Evolutionary conservation across 1,140 invertebrate genomes (phyloP).

Genomic region (Drosophila saltans): DNA sequence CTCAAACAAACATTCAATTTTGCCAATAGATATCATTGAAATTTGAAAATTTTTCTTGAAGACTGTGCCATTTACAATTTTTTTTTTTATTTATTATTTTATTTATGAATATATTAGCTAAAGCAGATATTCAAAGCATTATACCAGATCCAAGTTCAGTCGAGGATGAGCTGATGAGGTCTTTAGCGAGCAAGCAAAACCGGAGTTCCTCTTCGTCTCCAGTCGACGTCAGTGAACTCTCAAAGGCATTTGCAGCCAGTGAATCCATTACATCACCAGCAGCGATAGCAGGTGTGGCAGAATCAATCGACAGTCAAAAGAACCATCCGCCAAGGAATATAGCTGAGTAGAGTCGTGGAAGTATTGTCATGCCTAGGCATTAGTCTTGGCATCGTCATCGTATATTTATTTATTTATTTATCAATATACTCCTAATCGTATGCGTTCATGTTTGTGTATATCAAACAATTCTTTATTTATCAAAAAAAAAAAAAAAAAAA

Average conservation of each 20-base stretch:
- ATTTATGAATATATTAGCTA: neutral
- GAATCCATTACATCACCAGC: neutral
- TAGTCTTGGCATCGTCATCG: neutral
- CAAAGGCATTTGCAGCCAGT: constrained; percentile 4
- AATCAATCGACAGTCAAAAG: neutral
- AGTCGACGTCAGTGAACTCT: neutral
- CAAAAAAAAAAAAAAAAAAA: neutral
- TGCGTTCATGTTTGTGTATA: constrained; percentile 19
- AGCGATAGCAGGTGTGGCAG: neutral
- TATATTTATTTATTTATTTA: constrained; percentile 30
- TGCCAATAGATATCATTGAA: too few species aligned
- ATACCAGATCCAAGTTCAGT: neutral
- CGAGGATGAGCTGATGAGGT: constrained; percentile 1
- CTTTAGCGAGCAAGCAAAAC: neutral
- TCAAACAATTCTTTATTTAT: constrained; percentile 15
- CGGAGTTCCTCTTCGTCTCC: neutral
- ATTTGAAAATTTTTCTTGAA: neutral
- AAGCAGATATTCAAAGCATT: neutral
- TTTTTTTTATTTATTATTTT: too few species aligned
- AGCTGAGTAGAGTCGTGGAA: neutral
- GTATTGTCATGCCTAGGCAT: neutral
- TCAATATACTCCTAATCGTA: constrained; percentile 23
- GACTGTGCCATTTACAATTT: neutral
- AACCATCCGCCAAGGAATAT: neutral
- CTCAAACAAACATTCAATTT: too few species aligned